A percentile compares a stretch with the other conserved stretches of the same genome.
Conservation (phyloP, 1,140 invertebrate genomes). For the Drosophila tristis region DNA sequence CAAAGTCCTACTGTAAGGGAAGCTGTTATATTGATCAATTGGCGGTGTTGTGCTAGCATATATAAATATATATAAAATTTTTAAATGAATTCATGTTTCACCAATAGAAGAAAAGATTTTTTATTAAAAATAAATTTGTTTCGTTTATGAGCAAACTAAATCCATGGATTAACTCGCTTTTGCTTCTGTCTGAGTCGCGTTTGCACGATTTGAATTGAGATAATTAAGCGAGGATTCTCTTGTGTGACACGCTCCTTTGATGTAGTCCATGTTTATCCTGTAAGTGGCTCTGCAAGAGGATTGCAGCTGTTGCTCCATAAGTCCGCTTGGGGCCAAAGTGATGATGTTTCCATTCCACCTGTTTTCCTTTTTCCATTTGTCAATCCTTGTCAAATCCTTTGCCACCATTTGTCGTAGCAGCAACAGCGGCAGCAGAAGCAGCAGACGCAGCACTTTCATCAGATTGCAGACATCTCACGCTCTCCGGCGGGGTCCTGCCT, state of each 20-base stretch:
- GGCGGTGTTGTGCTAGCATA: background rate
- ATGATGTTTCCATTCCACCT: constrained; percentile 12
- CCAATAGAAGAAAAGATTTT: background rate
- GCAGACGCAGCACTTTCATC: constrained; percentile 37
- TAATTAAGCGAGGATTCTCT: no score
- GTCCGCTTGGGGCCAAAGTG: background rate
- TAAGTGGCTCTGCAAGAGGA: background rate
- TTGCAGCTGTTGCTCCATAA: constrained; percentile 15
- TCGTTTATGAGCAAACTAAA: no score
- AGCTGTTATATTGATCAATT: constrained; percentile 54
- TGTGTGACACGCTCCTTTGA: no score
- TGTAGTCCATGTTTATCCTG: no score
- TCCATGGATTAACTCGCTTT: no score
- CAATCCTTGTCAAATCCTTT: constrained; percentile 57
- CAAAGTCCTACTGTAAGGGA: constrained; percentile 1
- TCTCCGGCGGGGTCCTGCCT: background rate
- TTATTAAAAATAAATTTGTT: no score
- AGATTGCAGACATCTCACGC: constrained; percentile 33
- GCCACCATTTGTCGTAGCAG: constrained; percentile 47
- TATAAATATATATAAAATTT: no score
- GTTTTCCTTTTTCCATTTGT: constrained; percentile 24
- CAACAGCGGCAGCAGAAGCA: no score
- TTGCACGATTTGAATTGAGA: no score
- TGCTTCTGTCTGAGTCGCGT: no score
- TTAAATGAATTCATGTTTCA: no score